Evolutionary conservation across 2,797 vertebrate genomes (phyloP).

Genomic region (Dendrocincla tyrannina): DNA sequence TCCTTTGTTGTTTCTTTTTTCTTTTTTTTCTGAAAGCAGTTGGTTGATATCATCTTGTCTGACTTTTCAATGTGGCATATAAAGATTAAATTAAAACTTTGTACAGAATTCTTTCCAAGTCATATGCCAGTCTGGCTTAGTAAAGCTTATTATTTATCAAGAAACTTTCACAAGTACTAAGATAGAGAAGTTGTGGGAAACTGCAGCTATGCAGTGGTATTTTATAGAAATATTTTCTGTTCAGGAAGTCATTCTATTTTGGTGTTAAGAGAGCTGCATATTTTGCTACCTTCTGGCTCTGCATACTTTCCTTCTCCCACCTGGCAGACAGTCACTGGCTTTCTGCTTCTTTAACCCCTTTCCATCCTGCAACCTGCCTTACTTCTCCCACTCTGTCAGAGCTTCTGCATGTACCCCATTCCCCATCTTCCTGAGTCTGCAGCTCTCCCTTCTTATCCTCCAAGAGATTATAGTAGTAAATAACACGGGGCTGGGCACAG

Average conservation of each 20-base stretch:
- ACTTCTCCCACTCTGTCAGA: fast-evolving
- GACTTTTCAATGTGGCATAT: not conserved
- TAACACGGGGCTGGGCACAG: not conserved
- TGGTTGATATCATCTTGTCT: not conserved
- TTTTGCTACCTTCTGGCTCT: not conserved
- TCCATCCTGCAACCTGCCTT: not conserved
- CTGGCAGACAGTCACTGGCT: not conserved
- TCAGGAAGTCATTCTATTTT: not conserved
- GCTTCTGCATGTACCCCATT: not conserved
- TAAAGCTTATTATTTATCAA: not conserved
- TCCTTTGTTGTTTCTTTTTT: not conserved
- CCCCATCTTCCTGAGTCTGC: not conserved
- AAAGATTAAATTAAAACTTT: conserved; percentile 19
- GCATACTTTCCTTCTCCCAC: not conserved
- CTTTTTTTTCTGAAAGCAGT: not conserved
- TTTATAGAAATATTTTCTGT: not conserved
- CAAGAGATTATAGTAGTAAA: not conserved
- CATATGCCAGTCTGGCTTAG: not conserved
- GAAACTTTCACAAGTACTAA: not conserved
- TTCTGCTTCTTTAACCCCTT: not conserved
- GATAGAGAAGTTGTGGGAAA: not conserved
- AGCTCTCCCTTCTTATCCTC: not conserved
- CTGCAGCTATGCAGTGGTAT: fast-evolving
- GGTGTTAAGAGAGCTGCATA: not conserved
- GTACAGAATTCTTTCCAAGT: not conserved